Evolutionary conservation across 1,140 invertebrate genomes (phyloP), one percentile per base, ranked within the genome.

Genomic region (Drosophila leontia): DNA sequence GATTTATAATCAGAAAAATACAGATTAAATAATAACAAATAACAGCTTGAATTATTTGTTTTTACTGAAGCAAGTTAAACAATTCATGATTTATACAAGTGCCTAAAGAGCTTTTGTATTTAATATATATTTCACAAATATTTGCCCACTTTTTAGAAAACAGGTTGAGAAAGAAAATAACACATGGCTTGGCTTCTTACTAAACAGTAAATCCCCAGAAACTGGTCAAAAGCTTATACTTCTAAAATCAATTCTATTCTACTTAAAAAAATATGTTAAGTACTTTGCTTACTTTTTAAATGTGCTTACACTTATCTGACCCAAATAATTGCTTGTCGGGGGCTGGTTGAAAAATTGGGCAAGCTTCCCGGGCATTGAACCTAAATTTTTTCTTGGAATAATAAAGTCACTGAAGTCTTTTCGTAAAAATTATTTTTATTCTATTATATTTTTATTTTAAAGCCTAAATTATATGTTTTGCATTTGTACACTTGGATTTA

Each of bases 301-400:
- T 53, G 34, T 8, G 35, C 51, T 37, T 55, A 55, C 34, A 17
- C 41, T 42, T 17, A 17, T 17, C n/a, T 17, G 41, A 42, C 41
- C 41, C 15, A 32, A 11, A n/a, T 29, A 32, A 51, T 34, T 23
- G 0, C 64, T 81, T 0, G 17, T 15, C 0, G 80, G 59, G 0
- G 82, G 78, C 3, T 29, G 6, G 32, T 45, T 75, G 26, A 47
- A 23, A 7, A 45, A 35, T 9, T 29, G 69, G 57, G 9, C 81
- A 85, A 15, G 37, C 2, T 0, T 2, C 0, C 0, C 2, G 23
- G 12, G 26, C 81, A 83, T 3, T n/a, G 3, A 15, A 70, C 39
- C n/a, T 80, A 77, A 19, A 81, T 80, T 80, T 51, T 26, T 68
- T 55, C 29, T 74, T 77, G 0, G 77, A 0, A 65, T 8, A 0